These are phyloP conservation scores for Strigamia maritima DNA, from an alignment of 2,888 invertebrate species.

Conservation along the genomic window DNA sequence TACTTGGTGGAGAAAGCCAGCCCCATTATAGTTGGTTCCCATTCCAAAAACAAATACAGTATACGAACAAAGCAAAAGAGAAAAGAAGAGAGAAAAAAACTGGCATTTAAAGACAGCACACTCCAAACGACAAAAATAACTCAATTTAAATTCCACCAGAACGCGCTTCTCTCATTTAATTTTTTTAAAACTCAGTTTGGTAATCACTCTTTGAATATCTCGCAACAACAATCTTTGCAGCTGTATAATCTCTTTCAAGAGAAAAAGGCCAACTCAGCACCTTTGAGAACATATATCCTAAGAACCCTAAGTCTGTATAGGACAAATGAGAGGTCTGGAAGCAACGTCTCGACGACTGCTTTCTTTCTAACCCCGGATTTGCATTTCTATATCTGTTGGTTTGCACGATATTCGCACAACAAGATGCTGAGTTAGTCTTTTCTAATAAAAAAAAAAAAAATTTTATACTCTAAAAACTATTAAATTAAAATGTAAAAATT, in stretches of 20 bases:
- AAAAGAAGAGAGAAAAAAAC: not conserved
- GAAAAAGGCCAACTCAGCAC: too few relatives aligned
- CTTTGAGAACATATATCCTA: too few relatives aligned
- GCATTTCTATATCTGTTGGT: too few relatives aligned
- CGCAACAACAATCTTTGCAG: not conserved
- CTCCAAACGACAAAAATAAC: not conserved
- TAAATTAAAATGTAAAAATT: not conserved
- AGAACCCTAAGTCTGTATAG: too few relatives aligned
- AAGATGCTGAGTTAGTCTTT: too few relatives aligned
- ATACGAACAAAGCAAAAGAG: not conserved
- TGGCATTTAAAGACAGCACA: not conserved
- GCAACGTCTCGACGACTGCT: too few relatives aligned
- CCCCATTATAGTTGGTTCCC: not conserved
- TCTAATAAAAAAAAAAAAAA: too few relatives aligned
- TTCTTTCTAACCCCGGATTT: too few relatives aligned
- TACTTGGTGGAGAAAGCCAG: constrained; percentile 10
- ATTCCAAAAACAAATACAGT: constrained; percentile 18
- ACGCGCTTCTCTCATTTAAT: not conserved
- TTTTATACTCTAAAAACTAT: too few relatives aligned
- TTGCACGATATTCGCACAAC: too few relatives aligned
- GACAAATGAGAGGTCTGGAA: too few relatives aligned
- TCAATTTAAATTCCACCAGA: not conserved
- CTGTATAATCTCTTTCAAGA: too few relatives aligned
- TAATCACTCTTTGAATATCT: not conserved
- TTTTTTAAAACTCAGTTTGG: not conserved